Evolutionary conservation across 2,888 invertebrate species (phyloP).

Genomic region (Spisula solida): DNA sequence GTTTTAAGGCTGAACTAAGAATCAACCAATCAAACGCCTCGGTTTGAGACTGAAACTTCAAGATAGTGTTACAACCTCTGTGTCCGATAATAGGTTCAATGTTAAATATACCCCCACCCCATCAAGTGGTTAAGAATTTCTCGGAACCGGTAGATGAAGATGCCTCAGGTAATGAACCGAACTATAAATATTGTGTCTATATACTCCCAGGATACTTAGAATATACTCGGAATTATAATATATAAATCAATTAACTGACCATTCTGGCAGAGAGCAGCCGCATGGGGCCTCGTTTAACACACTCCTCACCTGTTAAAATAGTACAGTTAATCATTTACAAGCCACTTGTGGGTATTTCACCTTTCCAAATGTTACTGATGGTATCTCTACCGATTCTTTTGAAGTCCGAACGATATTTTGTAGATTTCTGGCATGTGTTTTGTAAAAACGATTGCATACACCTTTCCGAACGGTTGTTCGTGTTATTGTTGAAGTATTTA

Average conservation of each 20-base stretch:
- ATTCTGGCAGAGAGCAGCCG: constrained; percentile 4
- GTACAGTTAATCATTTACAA: constrained; percentile 5
- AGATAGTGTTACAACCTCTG: too few species aligned
- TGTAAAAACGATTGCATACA: background rate
- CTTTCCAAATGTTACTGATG: background rate
- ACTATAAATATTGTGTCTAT: too few species aligned
- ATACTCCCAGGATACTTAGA: too few species aligned
- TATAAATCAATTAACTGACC: background rate
- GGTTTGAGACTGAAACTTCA: too few species aligned
- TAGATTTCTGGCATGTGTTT: constrained; percentile 14
- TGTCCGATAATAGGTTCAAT: too few species aligned
- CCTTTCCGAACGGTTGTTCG: background rate
- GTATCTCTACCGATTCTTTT: background rate
- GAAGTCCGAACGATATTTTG: background rate
- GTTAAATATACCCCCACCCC: too few species aligned
- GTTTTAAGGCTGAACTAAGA: too few species aligned
- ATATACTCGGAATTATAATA: background rate
- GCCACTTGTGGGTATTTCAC: constrained; percentile 4
- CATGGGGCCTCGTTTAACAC: background rate
- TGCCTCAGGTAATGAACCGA: too few species aligned
- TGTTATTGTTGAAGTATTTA: background rate
- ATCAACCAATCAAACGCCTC: too few species aligned
- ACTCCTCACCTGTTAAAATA: background rate
- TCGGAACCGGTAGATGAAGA: too few species aligned
- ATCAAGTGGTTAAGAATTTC: too few species aligned